These are phyloP conservation scores for Aplysina aerophoba DNA, from an alignment of 37 sponge, comb jelly and placozoan genomes.

Conservation along the genomic window DNA sequence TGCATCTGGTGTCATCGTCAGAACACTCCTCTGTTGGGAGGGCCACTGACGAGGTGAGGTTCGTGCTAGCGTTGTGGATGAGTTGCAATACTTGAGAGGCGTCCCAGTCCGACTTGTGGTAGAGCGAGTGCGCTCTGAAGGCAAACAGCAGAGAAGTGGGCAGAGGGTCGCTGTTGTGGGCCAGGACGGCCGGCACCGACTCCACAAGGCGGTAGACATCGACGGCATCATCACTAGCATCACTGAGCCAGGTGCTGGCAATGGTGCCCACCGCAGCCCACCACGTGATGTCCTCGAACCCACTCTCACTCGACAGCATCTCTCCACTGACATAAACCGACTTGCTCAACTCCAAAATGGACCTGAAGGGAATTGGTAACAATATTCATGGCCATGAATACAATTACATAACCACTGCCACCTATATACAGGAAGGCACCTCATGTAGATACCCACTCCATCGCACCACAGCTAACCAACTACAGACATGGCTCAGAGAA, in stretches of 20 bases:
- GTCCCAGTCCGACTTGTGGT: slow-evolving; percentile 23
- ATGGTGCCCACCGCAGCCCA: slow-evolving; percentile 83
- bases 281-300: slow-evolving; percentile 74
- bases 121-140: slow-evolving; percentile 62
- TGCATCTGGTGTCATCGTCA: neutral
- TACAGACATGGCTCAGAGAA: no score
- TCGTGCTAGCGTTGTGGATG: slow-evolving; percentile 42
- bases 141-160: slow-evolving; percentile 66
- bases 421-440: no score
- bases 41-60: slow-evolving; percentile 58
- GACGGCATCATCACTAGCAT: slow-evolving; percentile 51
- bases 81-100: slow-evolving; percentile 49
- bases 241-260: slow-evolving; percentile 63
- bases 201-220: slow-evolving; percentile 72
- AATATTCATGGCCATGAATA: no score
- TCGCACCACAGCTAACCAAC: no score
- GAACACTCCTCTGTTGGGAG: slow-evolving; percentile 26
- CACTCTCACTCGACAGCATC: slow-evolving; percentile 9
- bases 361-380: neutral
- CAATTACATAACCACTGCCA: no score
- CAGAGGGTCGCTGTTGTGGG: slow-evolving; percentile 47
- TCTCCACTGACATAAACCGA: neutral
- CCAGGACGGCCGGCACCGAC: slow-evolving; percentile 16
- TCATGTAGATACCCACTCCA: no score
- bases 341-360: slow-evolving; percentile 17